Evolutionary conservation across 2,113 vertebrate genomes (phyloP), one percentile per base, ranked within the genome.

Genomic region (Spea bombifrons): DNA sequence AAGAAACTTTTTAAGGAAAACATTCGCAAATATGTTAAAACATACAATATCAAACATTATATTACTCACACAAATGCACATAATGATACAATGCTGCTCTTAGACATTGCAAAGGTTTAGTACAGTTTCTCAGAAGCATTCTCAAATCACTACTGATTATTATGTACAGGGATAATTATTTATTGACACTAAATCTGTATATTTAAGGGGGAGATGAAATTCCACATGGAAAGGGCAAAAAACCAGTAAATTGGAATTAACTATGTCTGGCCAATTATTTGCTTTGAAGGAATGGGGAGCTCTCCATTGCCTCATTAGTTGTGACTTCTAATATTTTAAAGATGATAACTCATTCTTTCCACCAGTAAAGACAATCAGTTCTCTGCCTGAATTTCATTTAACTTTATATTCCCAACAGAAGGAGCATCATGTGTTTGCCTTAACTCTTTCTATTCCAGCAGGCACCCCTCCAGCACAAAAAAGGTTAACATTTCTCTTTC

Each of bases 311-410:
- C 55, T 59, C 73, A 0, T 83, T 63, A 82, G 0, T 4, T 3
- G 3, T 53, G 53, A 17, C 71, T 85, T 65, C 9, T 3, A 4
- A 43, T 73, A 30, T 75, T 71, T 52, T 16, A 81, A 84, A 69
- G 49, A 74, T 76, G 83, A 82, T 84, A 84, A 72, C 73, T 74
- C 83, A 82, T 71, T 71, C 80, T 82, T 53, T 68, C 83, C 82
- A 83, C 81, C 61, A 81, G 17, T 79, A 82, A 80, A 75, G 84
- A 83, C 72, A 81, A 71, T 71, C 81, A 82, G 5, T 79, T 52
- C 50, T 75, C 82, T 59, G 83, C 0, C 82, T 83, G 2, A 76
- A 6, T 82, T 84, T 81, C 80, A 55, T 59, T 53, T 53, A 53
- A 59, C 15, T 59, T 45, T 45, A 59, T 71, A 59, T 53, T n/a